phyloP scores from a whole-genome alignment of 2,888 invertebrate species.

The Choreutis nemorana region DNA sequence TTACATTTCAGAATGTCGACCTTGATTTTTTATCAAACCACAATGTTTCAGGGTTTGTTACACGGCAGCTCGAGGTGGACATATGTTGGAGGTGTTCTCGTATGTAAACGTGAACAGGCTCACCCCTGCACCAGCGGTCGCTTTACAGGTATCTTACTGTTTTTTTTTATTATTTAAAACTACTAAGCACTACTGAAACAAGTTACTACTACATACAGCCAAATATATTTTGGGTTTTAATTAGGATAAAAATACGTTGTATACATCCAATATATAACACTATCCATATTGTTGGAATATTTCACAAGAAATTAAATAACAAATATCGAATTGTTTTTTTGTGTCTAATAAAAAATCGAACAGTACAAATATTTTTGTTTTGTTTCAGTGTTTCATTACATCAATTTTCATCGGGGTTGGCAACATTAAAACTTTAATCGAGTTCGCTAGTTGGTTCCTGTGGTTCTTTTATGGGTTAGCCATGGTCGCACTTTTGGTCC shows the following conservation, averaged over 20 bases:
- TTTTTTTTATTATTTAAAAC: background rate
- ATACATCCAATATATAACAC: too few relatives aligned
- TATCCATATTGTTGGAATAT: too few relatives aligned
- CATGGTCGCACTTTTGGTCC: slow-evolving; percentile 78
- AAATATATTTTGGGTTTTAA: slow-evolving; percentile 1
- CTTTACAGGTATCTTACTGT: slow-evolving; percentile 70
- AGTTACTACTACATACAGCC: background rate
- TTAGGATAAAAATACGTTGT: too few relatives aligned
- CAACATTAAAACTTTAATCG: slow-evolving; percentile 78
- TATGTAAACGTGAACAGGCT: slow-evolving; percentile 76
- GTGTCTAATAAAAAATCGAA: background rate
- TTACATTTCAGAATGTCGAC: too few relatives aligned
- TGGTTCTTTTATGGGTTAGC: slow-evolving; percentile 89
- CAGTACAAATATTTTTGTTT: slow-evolving; percentile 8
- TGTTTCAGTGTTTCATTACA: slow-evolving; percentile 70
- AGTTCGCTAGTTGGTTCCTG: slow-evolving; percentile 86
- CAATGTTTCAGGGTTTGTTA: slow-evolving; percentile 73
- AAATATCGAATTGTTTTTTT: too few relatives aligned
- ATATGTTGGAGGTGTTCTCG: slow-evolving; percentile 80
- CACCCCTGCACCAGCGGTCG: slow-evolving; percentile 84
- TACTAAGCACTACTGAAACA: background rate
- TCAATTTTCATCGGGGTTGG: slow-evolving; percentile 76
- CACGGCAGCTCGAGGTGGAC: slow-evolving; percentile 82
- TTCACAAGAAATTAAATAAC: too few relatives aligned
- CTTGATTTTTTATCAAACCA: too few relatives aligned